Percentiles rank a stretch among this genome's conserved stretches.
Conservation (phyloP, 2,888 invertebrate genomes). For the Acanthosepion lycidas region DNA sequence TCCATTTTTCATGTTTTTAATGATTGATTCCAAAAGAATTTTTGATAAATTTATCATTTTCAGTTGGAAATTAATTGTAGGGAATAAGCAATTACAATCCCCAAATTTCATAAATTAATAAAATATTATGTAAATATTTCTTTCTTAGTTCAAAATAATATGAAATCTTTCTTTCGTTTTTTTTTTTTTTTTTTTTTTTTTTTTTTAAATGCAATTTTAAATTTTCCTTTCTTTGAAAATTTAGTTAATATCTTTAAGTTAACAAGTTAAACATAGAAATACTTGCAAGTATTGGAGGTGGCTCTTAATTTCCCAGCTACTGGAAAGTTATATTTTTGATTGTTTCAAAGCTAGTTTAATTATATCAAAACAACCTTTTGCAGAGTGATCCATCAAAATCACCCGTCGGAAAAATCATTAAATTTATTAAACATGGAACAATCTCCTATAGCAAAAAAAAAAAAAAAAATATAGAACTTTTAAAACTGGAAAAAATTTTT, state of each 20-base stretch:
- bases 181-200: too few species aligned
- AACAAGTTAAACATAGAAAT: neutral
- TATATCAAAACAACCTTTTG: too few species aligned
- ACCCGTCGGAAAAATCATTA: neutral
- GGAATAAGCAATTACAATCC: neutral
- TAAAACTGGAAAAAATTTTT: too few species aligned
- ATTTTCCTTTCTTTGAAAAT: too few species aligned
- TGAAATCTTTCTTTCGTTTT: too few species aligned
- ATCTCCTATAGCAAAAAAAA: too few species aligned
- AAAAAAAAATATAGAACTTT: too few species aligned
- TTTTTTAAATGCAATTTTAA: too few species aligned
- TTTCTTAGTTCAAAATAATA: too few species aligned
- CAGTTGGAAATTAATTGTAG: neutral
- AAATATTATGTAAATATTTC: neutral
- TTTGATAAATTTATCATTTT: neutral
- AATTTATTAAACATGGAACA: too few species aligned
- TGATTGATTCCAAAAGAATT: neutral
- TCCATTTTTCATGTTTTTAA: neutral
- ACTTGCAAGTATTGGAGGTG: neutral
- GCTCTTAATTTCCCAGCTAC: neutral
- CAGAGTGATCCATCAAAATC: neutral
- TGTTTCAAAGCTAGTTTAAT: too few species aligned
- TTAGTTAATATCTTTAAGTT: neutral
- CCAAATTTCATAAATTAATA: neutral
- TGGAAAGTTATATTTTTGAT: neutral